These are phyloP conservation scores for Stegana nigrithorax DNA, from an alignment of 2,888 invertebrate species.

Conservation along the genomic window DNA sequence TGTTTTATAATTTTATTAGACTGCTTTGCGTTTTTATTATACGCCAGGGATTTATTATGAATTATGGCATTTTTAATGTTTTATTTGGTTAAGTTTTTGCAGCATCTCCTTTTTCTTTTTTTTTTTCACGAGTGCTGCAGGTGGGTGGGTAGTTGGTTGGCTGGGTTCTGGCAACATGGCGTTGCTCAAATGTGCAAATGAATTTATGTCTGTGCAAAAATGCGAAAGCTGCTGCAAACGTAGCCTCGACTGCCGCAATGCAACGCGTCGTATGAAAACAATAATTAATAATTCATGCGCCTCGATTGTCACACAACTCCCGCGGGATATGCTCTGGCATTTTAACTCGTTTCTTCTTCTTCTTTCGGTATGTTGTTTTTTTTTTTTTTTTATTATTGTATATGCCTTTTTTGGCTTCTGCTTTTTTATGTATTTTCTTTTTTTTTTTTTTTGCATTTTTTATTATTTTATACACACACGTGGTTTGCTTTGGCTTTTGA, in stretches of 20 bases:
- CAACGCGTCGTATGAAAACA: constrained; percentile 53
- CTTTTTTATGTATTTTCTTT: constrained; percentile 23
- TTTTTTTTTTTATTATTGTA: constrained; percentile 25
- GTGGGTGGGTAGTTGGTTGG: neutral
- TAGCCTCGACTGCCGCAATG: constrained; percentile 50
- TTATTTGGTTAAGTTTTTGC: neutral
- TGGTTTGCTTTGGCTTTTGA: constrained; percentile 24
- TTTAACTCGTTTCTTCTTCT: constrained; percentile 38
- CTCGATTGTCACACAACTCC: constrained; percentile 54
- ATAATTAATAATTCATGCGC: constrained; percentile 62
- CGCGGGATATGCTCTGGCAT: constrained; percentile 24
- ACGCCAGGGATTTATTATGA: constrained; percentile 14
- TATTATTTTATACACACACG: neutral
- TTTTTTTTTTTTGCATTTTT: neutral
- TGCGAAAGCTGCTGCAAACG: neutral
- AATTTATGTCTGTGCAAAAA: constrained; percentile 1
- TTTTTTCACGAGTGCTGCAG: neutral
- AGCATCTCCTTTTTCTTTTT: neutral
- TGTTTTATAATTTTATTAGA: constrained; percentile 56
- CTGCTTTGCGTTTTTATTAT: constrained; percentile 6
- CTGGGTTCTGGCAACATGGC: no score
- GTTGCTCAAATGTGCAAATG: neutral
- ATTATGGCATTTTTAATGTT: constrained; percentile 13
- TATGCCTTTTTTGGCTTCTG: constrained; percentile 15
- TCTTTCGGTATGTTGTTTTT: constrained; percentile 3